Evolutionary conservation across 2,797 vertebrate genomes (phyloP).

Genomic region (Bovichtus diacanthus): DNA sequence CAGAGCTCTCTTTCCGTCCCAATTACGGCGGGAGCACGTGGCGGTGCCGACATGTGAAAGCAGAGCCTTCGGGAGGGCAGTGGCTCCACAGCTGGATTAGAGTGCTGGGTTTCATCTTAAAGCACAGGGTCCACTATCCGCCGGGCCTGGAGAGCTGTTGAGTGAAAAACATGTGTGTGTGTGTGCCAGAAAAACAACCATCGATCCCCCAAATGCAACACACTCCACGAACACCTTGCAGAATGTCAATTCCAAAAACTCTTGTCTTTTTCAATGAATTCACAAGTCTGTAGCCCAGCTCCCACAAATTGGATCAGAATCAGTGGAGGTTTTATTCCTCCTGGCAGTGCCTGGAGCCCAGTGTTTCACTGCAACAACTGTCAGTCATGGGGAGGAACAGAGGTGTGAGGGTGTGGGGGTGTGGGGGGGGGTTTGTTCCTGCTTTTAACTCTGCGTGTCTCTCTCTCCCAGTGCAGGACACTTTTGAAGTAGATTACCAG

Average conservation of each 20-base stretch:
- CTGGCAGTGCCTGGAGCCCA: conserved; percentile 75
- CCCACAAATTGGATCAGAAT: conserved; percentile 80
- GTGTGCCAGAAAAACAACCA: conserved; percentile 59
- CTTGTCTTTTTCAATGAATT: conserved; percentile 75
- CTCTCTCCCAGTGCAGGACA: conserved; percentile 45
- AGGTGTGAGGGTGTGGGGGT: too few relatives aligned
- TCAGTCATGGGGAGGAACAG: conserved; percentile 68
- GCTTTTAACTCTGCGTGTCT: conserved; percentile 69
- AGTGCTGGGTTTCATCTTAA: conserved; percentile 58
- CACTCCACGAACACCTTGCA: conserved; percentile 45
- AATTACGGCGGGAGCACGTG: conserved; percentile 54
- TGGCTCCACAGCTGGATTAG: conserved; percentile 51
- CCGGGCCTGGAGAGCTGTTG: conserved; percentile 26
- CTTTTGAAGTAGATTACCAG: conserved; percentile 70
- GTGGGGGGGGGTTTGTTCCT: conserved; percentile 62
- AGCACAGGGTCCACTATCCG: conserved; percentile 38
- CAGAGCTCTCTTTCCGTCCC: conserved; percentile 52
- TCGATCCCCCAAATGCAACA: conserved; percentile 70
- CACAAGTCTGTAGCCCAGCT: conserved; percentile 69
- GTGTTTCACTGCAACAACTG: conserved; percentile 69
- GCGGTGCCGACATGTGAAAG: conserved; percentile 43
- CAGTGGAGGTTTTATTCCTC: conserved; percentile 77
- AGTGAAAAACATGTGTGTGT: conserved; percentile 42
- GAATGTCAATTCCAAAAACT: conserved; percentile 76
- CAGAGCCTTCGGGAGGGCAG: conserved; percentile 30